Base-by-base conservation (phyloP, 2,888 invertebrate genomes). In the Dynastes maya region DNA sequence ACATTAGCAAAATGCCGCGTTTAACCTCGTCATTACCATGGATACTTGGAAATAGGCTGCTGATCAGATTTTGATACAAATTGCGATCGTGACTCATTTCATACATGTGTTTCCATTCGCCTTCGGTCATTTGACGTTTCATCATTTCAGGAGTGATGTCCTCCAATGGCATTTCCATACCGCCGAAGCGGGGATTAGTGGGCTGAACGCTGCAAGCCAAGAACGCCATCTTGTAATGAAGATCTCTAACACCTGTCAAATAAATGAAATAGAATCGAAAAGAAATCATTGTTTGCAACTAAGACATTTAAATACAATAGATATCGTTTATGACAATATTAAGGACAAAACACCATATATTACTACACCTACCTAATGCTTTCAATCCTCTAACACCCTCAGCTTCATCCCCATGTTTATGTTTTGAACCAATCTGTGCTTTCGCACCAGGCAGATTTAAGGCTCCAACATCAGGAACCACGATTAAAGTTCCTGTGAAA, bases 11-110 rank as follows among this genome's bases (percentile, higher is more conserved):
- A 76, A 99, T 94, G 11, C 89, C 97, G 75, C 93, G 90, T 88
- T 99, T 99, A 0, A 99, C 96, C 88, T 99, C 98, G 83, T 97
- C 98, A 88, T 96, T 98, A 0, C 98, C 99, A 86, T 98, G 98
- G 83, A 99, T 95, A 61, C 98, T 95, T 0, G 99, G 98, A 86
- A 99, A 99, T 65, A 99, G 90, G 85, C 97, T 96, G 75, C 93
- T 92, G 64, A 97, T 96, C 76, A 99, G 90, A 88, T 99, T 98
- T 83, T 94, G 92, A 88, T 97, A 98, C 0, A 99, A 90, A 88
- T 95, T 95, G 74, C 93, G 93, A 87, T 99, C 99, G 76, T 95
- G 93, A n/a, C 96, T 97, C 98, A 99, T 99, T 85, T 97, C 96
- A 85, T 97, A 98, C 78, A 99, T 94, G 89, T 96, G 97, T 85